Percentiles rank a stretch among this genome's conserved stretches.
phyloP scores from a whole-genome alignment of 2,113 vertebrate species.

The Callithrix jacchus region DNA sequence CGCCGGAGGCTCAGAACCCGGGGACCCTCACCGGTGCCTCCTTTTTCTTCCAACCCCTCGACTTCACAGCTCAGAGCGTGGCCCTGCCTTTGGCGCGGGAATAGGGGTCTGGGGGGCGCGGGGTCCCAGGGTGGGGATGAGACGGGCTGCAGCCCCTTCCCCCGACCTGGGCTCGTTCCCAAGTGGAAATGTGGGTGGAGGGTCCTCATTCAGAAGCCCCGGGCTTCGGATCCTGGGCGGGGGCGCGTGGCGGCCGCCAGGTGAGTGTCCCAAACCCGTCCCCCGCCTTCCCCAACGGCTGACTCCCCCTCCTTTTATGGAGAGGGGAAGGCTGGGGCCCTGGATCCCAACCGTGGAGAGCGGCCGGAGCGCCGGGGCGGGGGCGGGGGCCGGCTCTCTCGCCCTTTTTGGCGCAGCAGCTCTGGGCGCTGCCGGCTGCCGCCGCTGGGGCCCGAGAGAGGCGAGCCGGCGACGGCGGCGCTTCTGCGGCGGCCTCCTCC shows the following conservation, averaged over 20 bases:
- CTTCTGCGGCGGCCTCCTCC: constrained; percentile 69
- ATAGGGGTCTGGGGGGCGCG: background rate
- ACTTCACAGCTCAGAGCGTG: background rate
- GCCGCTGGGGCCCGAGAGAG: constrained; percentile 65
- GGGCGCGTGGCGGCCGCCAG: constrained; percentile 72
- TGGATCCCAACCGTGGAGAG: constrained; percentile 11
- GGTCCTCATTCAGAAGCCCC: constrained; percentile 45
- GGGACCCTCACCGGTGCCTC: background rate
- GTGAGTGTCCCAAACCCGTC: constrained; percentile 60
- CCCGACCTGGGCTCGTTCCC: background rate
- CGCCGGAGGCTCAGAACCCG: background rate
- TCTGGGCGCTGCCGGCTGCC: constrained; percentile 69
- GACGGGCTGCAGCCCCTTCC: constrained; percentile 5
- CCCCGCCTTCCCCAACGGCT: constrained; percentile 39
- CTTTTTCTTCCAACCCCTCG: background rate
- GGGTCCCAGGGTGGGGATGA: constrained; percentile 45
- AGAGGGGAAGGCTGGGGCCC: constrained; percentile 38
- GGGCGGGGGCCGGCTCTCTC: constrained; percentile 41
- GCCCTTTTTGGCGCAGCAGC: constrained; percentile 73
- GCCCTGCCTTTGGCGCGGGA: background rate
- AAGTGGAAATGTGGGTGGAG: constrained; percentile 55
- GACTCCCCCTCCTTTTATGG: constrained; percentile 68
- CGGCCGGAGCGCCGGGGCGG: constrained; percentile 45
- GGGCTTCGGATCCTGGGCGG: constrained; percentile 55
- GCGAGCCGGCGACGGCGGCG: constrained; percentile 53